A percentile compares a stretch with the other conserved stretches of the same genome.
These are phyloP conservation scores for Troilus luridus DNA, from an alignment of 2,888 invertebrate species.

Conservation along the genomic window DNA sequence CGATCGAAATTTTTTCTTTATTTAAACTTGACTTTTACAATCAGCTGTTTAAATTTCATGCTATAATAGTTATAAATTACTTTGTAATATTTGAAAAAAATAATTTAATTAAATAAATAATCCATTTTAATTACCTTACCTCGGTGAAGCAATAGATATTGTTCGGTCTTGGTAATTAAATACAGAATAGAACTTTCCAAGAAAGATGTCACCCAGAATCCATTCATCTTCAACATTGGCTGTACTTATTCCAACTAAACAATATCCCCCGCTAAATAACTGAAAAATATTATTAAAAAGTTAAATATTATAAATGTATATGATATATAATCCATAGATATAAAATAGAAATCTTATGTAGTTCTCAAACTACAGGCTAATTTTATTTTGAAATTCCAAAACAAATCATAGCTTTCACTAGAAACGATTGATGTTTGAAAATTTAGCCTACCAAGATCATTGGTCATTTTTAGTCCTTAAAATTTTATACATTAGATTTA, in stretches of 20 bases:
- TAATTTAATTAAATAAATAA: background rate
- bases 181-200: slow-evolving; percentile 65
- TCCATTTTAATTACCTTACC: background rate
- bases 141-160: background rate
- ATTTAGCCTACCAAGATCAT: too few relatives aligned
- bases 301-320: background rate
- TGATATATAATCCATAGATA: background rate
- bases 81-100: background rate
- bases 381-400: too few relatives aligned
- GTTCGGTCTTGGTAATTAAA: slow-evolving; percentile 57
- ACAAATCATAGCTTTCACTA: too few relatives aligned
- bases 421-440: too few relatives aligned
- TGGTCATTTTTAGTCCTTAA: too few relatives aligned
- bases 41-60: background rate
- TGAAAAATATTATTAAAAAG: background rate
- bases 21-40: too few relatives aligned
- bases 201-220: slow-evolving; percentile 74
- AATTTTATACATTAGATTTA: too few relatives aligned
- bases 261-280: background rate
- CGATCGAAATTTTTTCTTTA: too few relatives aligned
- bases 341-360: background rate
- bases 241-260: slow-evolving; percentile 16
- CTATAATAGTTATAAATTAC: background rate
- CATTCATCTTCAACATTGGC: slow-evolving; percentile 86
- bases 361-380: too few relatives aligned